Evolutionary conservation across 2,113 vertebrate genomes (phyloP).

Genomic region (Carollia perspicillata): DNA sequence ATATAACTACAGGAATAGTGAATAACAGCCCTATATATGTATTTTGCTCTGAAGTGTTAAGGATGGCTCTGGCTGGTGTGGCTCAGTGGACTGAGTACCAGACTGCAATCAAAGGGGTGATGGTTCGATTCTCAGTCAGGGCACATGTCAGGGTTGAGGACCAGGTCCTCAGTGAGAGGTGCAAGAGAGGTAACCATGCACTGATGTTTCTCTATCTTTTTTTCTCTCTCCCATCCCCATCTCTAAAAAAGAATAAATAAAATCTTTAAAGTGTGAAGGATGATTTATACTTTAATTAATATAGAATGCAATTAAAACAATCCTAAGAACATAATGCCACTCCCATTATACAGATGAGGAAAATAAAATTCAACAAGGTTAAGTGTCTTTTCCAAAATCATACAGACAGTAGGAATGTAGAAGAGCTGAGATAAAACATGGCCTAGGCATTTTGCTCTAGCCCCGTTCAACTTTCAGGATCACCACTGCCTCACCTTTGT

Average conservation of each 20-base stretch:
- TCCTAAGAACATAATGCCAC: neutral
- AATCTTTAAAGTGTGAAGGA: neutral
- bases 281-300: neutral
- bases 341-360: neutral
- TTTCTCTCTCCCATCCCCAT: too few species aligned
- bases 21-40: too few species aligned
- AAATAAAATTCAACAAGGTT: neutral
- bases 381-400: neutral
- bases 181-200: too few species aligned
- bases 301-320: neutral
- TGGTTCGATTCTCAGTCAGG: too few species aligned
- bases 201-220: too few species aligned
- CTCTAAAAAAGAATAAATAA: too few species aligned
- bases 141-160: too few species aligned
- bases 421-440: neutral
- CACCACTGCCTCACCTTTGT: neutral
- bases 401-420: neutral
- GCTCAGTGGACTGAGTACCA: too few species aligned
- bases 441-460: neutral
- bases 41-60: neutral
- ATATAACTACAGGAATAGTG: neutral
- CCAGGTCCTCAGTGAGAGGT: too few species aligned
- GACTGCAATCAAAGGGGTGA: too few species aligned
- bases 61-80: too few species aligned
- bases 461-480: neutral